These are phyloP conservation scores for Chrysina gloriosa DNA, from an alignment of 2,888 invertebrate species.

Conservation along the genomic window DNA sequence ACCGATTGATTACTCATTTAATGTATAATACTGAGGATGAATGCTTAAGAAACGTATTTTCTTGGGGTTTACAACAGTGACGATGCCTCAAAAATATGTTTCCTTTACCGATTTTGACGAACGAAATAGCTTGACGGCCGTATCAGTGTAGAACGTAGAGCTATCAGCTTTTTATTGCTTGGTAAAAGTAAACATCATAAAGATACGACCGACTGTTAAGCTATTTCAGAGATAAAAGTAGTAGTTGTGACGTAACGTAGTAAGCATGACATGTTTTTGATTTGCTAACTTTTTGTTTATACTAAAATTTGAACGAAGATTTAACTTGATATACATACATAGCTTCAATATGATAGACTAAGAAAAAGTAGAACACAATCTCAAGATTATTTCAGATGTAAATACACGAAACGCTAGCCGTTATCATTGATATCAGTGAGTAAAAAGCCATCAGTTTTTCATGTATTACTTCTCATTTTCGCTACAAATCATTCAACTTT, in stretches of 20 bases:
- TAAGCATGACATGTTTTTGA: constrained; percentile 35
- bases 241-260: constrained; percentile 55
- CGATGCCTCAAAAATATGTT: constrained; percentile 57
- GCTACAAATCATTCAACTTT: background rate
- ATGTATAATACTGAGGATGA: constrained; percentile 7
- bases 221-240: constrained; percentile 30
- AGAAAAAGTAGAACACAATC: background rate
- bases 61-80: constrained; percentile 27
- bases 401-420: background rate
- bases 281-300: constrained; percentile 11
- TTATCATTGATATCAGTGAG: background rate
- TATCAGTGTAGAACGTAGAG: background rate
- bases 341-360: background rate
- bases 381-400: background rate
- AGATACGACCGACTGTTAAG: constrained; percentile 1
- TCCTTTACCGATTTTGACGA: constrained; percentile 33
- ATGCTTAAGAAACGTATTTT: constrained; percentile 43
- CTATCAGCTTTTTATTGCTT: background rate
- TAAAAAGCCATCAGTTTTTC: background rate
- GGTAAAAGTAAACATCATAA: background rate
- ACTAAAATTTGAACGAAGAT: constrained; percentile 8
- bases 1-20: constrained; percentile 39
- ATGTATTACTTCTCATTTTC: constrained; percentile 3
- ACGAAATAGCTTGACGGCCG: constrained; percentile 10
- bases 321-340: background rate